Evolutionary conservation across 2,797 vertebrate species (phyloP).

Genomic region (Tapirus indicus): DNA sequence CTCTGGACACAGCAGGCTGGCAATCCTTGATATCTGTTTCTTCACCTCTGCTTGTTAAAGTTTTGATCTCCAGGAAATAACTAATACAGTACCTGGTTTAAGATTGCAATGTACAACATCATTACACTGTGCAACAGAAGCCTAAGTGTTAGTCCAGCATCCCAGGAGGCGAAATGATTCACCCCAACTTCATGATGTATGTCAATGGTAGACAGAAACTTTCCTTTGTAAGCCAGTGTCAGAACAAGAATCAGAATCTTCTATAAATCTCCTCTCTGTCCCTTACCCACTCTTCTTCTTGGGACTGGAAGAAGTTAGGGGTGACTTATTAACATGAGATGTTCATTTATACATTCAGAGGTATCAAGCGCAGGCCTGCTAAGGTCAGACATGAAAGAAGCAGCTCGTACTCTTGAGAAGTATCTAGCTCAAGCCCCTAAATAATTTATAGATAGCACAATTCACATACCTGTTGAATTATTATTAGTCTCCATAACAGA

Average conservation of each 20-base stretch:
- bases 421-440: background rate
- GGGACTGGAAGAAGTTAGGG: background rate
- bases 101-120: background rate
- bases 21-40: background rate
- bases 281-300: background rate
- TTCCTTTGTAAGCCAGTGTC: background rate
- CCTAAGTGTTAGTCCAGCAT: background rate
- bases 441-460: background rate
- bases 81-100: background rate
- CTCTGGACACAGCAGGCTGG: background rate
- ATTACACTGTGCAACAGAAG: background rate
- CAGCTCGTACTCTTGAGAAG: background rate
- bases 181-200: background rate
- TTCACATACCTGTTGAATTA: slow-evolving; percentile 15
- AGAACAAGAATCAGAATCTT: background rate
- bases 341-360: background rate
- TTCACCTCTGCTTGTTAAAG: background rate
- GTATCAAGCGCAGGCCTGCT: background rate
- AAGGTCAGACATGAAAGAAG: background rate
- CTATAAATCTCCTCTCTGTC: background rate
- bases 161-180: background rate
- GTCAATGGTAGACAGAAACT: background rate
- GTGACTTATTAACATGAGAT: slow-evolving; percentile 1
- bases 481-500: background rate
- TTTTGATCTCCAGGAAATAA: background rate